Evolutionary conservation across 2,113 vertebrate species (phyloP).

Genomic region (Xyliphius kryptos): DNA sequence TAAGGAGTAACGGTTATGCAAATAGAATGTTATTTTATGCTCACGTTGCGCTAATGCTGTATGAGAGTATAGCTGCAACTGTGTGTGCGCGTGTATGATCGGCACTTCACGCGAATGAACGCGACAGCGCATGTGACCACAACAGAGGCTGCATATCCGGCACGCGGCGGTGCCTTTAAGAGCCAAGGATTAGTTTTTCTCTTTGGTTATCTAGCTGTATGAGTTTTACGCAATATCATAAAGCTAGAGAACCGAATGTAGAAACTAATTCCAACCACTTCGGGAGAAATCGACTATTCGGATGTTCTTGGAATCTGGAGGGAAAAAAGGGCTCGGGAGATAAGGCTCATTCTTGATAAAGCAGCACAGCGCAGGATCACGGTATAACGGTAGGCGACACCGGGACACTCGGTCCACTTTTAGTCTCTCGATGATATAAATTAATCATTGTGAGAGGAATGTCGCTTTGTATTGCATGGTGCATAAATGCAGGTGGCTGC

Average conservation of each 20-base stretch:
- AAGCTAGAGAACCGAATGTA: constrained; percentile 99
- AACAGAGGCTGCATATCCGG: constrained; percentile 60
- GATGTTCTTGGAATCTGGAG: constrained; percentile 19
- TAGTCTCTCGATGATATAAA: too few relatives aligned
- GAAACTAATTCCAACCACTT: constrained; percentile 72
- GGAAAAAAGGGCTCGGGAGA: constrained; percentile 11
- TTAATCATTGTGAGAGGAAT: too few relatives aligned
- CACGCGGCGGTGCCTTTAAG: constrained; percentile 72
- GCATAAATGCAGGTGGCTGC: too few relatives aligned
- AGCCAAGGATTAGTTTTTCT: constrained; percentile 83
- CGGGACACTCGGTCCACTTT: too few relatives aligned
- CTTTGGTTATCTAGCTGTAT: constrained; percentile 99
- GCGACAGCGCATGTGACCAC: constrained; percentile 73
- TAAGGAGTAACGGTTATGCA: too few relatives aligned
- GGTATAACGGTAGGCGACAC: too few relatives aligned
- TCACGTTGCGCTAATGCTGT: too few relatives aligned
- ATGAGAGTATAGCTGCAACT: constrained; percentile 40
- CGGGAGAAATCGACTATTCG: too few relatives aligned
- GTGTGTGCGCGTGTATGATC: constrained; percentile 23
- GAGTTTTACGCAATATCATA: constrained; percentile 97
- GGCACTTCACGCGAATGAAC: constrained; percentile 50
- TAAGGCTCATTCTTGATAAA: too few relatives aligned
- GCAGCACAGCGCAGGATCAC: too few relatives aligned
- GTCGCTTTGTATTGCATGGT: too few relatives aligned
- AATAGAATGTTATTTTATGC: too few relatives aligned